phyloP scores from a whole-genome alignment of 2,888 invertebrate species.

The Harpalus rubripes region DNA sequence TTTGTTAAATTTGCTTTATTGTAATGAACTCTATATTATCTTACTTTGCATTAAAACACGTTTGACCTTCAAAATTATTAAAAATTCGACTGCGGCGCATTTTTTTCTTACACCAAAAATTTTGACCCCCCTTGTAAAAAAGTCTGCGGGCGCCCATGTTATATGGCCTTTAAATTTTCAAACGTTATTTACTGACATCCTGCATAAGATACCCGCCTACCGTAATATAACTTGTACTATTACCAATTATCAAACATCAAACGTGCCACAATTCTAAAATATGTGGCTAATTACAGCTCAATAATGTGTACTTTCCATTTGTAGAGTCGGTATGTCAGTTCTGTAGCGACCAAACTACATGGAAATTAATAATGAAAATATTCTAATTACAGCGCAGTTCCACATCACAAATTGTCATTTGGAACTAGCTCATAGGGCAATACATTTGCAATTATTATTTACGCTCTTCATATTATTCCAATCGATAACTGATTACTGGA shows the following conservation, averaged over 20 bases:
- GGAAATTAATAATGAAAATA: slow-evolving; percentile 60
- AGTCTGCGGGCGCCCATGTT: too few relatives aligned
- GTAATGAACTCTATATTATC: too few relatives aligned
- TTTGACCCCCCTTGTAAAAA: too few relatives aligned
- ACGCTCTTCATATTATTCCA: slow-evolving; percentile 58
- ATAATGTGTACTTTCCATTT: slow-evolving; percentile 38
- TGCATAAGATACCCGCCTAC: background rate
- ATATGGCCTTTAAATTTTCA: too few relatives aligned
- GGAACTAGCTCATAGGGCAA: slow-evolving; percentile 50
- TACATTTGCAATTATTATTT: slow-evolving; percentile 63
- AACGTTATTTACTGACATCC: background rate
- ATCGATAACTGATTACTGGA: slow-evolving; percentile 65
- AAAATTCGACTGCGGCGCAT: too few relatives aligned
- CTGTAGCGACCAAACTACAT: slow-evolving; percentile 19
- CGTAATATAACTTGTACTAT: too few relatives aligned
- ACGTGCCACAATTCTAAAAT: slow-evolving; percentile 1
- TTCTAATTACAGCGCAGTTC: slow-evolving; percentile 58
- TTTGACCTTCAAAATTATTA: too few relatives aligned
- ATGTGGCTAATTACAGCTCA: slow-evolving; percentile 12
- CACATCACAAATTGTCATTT: slow-evolving; percentile 58
- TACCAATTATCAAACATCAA: background rate
- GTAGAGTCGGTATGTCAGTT: slow-evolving; percentile 20
- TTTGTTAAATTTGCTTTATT: too few relatives aligned
- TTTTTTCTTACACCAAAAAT: too few relatives aligned
- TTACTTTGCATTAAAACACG: too few relatives aligned